A percentile compares a stretch with the other conserved stretches of the same genome.
These are phyloP conservation scores for Chelonus formosanus DNA, from an alignment of 2,888 invertebrate genomes.

Conservation along the genomic window DNA sequence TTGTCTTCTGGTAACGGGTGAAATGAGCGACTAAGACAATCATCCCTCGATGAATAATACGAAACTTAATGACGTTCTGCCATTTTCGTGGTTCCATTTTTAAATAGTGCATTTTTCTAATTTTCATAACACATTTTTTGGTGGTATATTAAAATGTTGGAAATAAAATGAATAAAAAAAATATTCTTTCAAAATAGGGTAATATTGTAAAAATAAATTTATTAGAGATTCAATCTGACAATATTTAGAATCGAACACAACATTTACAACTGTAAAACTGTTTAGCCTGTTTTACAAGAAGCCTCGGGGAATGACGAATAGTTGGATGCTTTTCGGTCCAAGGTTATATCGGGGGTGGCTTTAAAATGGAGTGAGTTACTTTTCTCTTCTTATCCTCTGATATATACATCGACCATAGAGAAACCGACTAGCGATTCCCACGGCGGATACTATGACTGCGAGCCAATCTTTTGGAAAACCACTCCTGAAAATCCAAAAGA, in stretches of 20 bases:
- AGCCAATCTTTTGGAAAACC: slow-evolving; percentile 66
- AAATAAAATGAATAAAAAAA: too few relatives aligned
- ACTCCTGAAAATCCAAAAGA: slow-evolving; percentile 62
- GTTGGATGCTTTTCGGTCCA: slow-evolving; percentile 41
- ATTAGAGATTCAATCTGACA: too few relatives aligned
- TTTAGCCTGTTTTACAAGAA: slow-evolving; percentile 52
- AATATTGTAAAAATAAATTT: too few relatives aligned
- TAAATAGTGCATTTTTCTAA: slow-evolving; percentile 6
- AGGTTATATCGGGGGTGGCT: slow-evolving; percentile 39
- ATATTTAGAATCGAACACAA: slow-evolving; percentile 3
- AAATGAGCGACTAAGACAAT: slow-evolving; percentile 65
- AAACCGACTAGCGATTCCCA: slow-evolving; percentile 57
- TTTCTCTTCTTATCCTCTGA: slow-evolving; percentile 32
- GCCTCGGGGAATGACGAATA: slow-evolving; percentile 56
- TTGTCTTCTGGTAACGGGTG: slow-evolving; percentile 63
- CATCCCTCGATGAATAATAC: slow-evolving; percentile 63
- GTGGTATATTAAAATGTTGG: too few relatives aligned
- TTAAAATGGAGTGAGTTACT: slow-evolving; percentile 5
- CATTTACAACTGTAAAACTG: slow-evolving; percentile 22
- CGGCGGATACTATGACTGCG: slow-evolving; percentile 60
- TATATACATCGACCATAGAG: slow-evolving; percentile 41
- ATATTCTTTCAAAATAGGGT: too few relatives aligned
- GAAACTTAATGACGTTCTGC: slow-evolving; percentile 64
- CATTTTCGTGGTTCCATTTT: slow-evolving; percentile 52
- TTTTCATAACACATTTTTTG: too few relatives aligned